These are phyloP conservation scores for Drosophila pseudotakahashii DNA, from an alignment of 2,888 invertebrate genomes.

Conservation along the genomic window DNA sequence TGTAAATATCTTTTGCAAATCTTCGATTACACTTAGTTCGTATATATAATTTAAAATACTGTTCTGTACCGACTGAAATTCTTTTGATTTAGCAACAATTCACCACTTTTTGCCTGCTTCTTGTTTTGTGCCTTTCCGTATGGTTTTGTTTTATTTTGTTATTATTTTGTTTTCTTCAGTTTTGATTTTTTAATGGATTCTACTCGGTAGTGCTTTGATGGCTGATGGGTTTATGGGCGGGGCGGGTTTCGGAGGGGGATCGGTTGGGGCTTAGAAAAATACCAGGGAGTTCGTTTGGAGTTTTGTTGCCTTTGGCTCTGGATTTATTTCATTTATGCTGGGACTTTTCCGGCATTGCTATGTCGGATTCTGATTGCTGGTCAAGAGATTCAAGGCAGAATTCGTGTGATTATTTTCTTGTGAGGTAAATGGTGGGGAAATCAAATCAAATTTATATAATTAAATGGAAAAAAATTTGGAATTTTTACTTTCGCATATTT, in stretches of 20 bases:
- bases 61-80: conserved; percentile 43
- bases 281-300: conserved; percentile 57
- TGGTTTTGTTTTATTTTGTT: conserved; percentile 28
- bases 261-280: conserved; percentile 57
- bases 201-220: conserved; percentile 34
- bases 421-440: conserved; percentile 4
- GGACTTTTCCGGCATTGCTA: conserved; percentile 23
- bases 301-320: conserved; percentile 37
- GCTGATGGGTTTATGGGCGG: conserved; percentile 34
- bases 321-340: conserved; percentile 23
- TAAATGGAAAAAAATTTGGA: conserved; percentile 18
- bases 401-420: conserved; percentile 41
- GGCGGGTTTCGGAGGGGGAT: conserved; percentile 47
- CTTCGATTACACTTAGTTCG: conserved; percentile 27
- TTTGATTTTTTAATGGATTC: conserved; percentile 34
- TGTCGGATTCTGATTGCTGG: conserved; percentile 37
- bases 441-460: conserved; percentile 11
- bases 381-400: conserved; percentile 39
- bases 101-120: conserved; percentile 60
- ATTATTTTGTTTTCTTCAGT: conserved; percentile 38
- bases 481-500: conserved; percentile 9
- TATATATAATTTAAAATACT: conserved; percentile 54
- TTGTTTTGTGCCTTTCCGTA: conserved; percentile 40
- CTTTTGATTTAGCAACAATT: conserved; percentile 68
- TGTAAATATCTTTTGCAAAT: conserved; percentile 65